phyloP scores from a whole-genome alignment of 2,113 vertebrate species.

The Silurus meridionalis region DNA sequence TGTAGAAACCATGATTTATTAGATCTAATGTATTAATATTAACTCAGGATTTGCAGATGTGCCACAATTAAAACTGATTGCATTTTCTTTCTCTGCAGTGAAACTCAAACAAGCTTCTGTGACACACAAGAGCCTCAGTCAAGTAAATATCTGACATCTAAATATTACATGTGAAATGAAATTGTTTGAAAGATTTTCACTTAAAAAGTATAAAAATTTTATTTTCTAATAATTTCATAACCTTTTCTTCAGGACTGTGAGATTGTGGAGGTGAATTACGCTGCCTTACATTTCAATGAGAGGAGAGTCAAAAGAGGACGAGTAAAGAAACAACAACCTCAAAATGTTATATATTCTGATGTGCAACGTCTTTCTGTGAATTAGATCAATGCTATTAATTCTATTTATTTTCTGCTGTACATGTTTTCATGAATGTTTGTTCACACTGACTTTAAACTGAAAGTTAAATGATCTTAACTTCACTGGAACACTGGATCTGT shows the following conservation, averaged over 20 bases:
- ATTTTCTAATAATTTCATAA: background rate
- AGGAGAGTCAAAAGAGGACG: background rate
- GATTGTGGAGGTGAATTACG: background rate
- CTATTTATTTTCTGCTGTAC: background rate
- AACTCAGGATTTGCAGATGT: background rate
- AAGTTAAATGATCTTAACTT: background rate
- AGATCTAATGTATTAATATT: background rate
- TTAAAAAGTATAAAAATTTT: too few species aligned
- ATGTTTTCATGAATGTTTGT: background rate
- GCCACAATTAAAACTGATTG: background rate
- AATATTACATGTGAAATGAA: too few species aligned
- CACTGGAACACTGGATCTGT: background rate
- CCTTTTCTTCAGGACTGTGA: background rate
- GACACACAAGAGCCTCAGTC: too few species aligned
- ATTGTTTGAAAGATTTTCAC: too few species aligned
- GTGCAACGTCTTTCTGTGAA: background rate
- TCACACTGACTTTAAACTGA: background rate
- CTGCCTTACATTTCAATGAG: slow-evolving; percentile 7
- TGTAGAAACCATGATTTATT: background rate
- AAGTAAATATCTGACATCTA: too few species aligned
- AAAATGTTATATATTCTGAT: slow-evolving; percentile 14
- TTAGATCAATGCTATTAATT: background rate
- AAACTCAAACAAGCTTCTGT: too few species aligned
- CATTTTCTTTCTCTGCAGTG: background rate
- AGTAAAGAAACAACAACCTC: background rate